Percentiles rank a stretch among this genome's conserved stretches.
These are phyloP conservation scores for Conops quadrifasciatus DNA, from an alignment of 2,888 invertebrate genomes.

Conservation along the genomic window DNA sequence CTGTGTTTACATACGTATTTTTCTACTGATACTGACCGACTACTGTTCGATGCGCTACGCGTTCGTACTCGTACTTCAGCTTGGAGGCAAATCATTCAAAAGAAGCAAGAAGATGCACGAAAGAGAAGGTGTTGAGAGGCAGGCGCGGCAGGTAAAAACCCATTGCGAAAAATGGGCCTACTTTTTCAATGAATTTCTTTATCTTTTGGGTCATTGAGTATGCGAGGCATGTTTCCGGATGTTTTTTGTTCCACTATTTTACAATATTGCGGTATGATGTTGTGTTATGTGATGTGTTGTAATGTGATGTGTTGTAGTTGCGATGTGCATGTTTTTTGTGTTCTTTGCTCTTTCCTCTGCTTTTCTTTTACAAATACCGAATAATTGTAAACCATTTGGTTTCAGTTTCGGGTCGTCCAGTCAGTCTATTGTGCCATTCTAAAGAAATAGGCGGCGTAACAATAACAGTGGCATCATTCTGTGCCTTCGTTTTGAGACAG, in stretches of 20 bases:
- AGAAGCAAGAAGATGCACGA: neutral
- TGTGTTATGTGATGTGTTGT: neutral
- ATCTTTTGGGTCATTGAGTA: slow-evolving; percentile 7
- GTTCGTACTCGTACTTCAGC: neutral
- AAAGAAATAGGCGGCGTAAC: too few relatives aligned
- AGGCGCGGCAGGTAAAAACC: neutral
- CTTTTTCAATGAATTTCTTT: neutral
- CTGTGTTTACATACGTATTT: too few relatives aligned
- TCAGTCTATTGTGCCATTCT: too few relatives aligned
- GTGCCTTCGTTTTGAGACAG: too few relatives aligned
- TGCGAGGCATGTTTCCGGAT: slow-evolving; percentile 22
- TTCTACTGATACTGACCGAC: too few relatives aligned
- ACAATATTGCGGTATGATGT: neutral
- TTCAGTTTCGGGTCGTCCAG: too few relatives aligned
- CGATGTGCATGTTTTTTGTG: too few relatives aligned
- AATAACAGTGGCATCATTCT: too few relatives aligned
- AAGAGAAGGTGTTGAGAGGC: too few relatives aligned
- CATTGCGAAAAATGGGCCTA: neutral
- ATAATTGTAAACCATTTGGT: too few relatives aligned
- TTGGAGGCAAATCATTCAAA: neutral
- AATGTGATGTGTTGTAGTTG: neutral
- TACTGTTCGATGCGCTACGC: neutral
- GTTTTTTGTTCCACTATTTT: slow-evolving; percentile 19
- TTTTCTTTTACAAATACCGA: too few relatives aligned
- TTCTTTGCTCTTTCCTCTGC: too few relatives aligned